Evolutionary conservation across 2,113 vertebrate genomes (phyloP), one percentile per base, ranked within the genome.

Genomic region (Pica pica): DNA sequence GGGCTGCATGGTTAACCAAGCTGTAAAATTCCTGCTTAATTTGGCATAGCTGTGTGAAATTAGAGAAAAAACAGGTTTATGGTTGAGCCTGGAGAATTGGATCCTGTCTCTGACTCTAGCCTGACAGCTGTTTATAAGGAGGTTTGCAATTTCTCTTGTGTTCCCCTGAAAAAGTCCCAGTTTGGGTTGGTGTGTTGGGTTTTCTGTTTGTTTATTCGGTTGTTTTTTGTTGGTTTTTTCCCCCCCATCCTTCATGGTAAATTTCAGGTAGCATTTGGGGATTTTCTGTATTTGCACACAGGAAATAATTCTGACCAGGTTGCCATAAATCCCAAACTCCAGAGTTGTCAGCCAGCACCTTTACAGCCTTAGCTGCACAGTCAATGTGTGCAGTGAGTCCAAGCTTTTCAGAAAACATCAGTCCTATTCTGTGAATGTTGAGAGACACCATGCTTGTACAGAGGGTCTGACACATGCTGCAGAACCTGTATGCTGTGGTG

Each of bases 361-460:
- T 84, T 70, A 16, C n/a, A 89, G 42, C 27, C 27, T 49, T 49
- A 65, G n/a, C 59, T 53, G 5, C 56, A n/a, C 13, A 12, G 53
- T 13, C 19, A n/a, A 2, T 2, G 0, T 33, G 21, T 80, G 49
- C 44, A 73, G 9, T 0, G 28, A 73, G 21, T 11, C 24, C 18
- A 20, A 0, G 52, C 8, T 65, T 89, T 77, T 59, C 44, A 53
- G 64, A 65, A 81, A 87, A 31, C 46, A 33, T 37, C 12, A 13
- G 9, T 74, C 33, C n/a, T 37, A 2, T 23, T 57, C 22, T 67
- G 60, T 44, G 41, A 6, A 14, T 4, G 0, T 21, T 47, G 60
- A 69, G 44, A 27, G 44, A 8, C 15, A 15, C 24, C 3, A 0
- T 7, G 10, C 19, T 65, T 0, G 0, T 41, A 1, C 7, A 49